phyloP scores from a whole-genome alignment of 2,888 invertebrate genomes.

The Lepidocyrtoides sp. region DNA sequence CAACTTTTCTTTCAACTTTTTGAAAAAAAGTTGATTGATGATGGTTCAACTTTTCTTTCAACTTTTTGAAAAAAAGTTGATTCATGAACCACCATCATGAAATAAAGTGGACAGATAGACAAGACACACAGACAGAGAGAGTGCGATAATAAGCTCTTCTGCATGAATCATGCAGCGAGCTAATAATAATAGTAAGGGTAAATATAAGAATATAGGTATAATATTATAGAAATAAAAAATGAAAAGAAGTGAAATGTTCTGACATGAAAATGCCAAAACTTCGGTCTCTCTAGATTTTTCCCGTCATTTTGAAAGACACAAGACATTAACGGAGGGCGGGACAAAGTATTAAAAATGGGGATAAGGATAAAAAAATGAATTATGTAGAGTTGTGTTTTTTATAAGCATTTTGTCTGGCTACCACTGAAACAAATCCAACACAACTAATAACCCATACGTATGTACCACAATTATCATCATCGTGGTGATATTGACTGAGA shows the following conservation, averaged over 20 bases:
- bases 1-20: no score
- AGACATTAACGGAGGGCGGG: slow-evolving; percentile 63
- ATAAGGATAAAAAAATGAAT: slow-evolving; percentile 57
- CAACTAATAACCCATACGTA: slow-evolving; percentile 10
- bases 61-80: no score
- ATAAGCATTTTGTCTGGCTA: slow-evolving; percentile 18
- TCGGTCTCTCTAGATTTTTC: slow-evolving; percentile 47
- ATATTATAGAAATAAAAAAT: slow-evolving; percentile 40
- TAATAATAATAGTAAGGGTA: background rate
- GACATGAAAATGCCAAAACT: slow-evolving; percentile 65
- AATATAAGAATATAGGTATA: background rate
- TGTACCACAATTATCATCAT: background rate
- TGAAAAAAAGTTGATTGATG: no score
- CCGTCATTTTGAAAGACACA: slow-evolving; percentile 49
- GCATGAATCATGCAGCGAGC: no score
- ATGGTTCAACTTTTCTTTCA: no score
- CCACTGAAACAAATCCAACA: background rate
- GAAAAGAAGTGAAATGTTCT: slow-evolving; percentile 57
- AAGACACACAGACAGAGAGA: no score
- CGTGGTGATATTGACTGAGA: background rate
- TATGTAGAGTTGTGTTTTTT: slow-evolving; percentile 13
- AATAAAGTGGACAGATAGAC: no score
- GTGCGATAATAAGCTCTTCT: no score
- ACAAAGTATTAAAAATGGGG: slow-evolving; percentile 53
- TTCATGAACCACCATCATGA: no score